Evolutionary conservation across 2,888 invertebrate genomes (phyloP), one percentile per base, ranked within the genome.

Genomic region (Automeris io): DNA sequence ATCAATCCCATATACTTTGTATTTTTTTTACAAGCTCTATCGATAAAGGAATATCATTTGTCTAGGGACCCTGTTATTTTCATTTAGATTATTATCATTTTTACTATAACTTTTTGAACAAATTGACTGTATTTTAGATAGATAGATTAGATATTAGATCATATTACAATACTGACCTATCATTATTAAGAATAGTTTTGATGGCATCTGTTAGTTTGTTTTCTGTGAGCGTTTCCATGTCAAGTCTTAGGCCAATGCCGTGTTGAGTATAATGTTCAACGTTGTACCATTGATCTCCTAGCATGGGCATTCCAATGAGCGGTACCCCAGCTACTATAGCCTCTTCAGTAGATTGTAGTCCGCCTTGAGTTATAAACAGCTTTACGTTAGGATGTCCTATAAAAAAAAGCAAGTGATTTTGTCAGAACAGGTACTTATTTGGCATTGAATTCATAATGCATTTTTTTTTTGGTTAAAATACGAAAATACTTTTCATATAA

Each of bases 271-370:
- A 54, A 11, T 42, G 32, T 5, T 51, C 49, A 2, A 32, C 40
- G 18, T 57, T 55, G 23, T 26, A 49, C 40, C 42, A 46, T 13
- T 57, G 57, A 13, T 57, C 55, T 2, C 33, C 45, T 1, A 47
- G 5, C 19, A 57, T 39, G 5, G 57, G 54, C 5, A 57, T 41
- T 12, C 51, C 51, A 5, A 57, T 37, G 5, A 52, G 7, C 1
- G 57, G 57, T 2, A 57, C 52, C 1, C 43, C 53, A 2, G 47
- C 47, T 2, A 8, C 26, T 18, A 57, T 49, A 2, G 54, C 44
- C 41, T 57, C 55, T 23, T 57, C 50, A 2, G 49, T 49, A 1
- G 57, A 57, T 24, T 57, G 57, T 0, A 54, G 41, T n/a, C 54
- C 54, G 2, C 48, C 54, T 45, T 57, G 57, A 2, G 49, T 53